These are phyloP conservation scores for Dasypus novemcinctus DNA, from an alignment of 2,113 vertebrate genomes.

Conservation along the genomic window DNA sequence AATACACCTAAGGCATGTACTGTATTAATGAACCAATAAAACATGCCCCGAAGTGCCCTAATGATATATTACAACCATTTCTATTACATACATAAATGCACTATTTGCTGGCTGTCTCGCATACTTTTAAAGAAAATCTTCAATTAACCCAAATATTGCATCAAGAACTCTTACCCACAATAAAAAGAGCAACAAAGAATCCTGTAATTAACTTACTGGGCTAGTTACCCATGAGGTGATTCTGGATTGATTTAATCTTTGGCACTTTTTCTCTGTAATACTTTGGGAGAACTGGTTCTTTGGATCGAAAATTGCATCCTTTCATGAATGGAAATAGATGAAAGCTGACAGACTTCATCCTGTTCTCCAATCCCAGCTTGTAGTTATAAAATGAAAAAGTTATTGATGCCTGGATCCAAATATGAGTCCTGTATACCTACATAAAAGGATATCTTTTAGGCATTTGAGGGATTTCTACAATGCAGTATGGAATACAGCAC, in stretches of 20 bases:
- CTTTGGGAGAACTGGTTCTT: constrained; percentile 37
- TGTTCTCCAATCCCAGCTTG: neutral
- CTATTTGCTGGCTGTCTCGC: constrained; percentile 81
- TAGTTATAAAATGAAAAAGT: neutral
- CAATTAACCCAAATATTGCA: constrained; percentile 81
- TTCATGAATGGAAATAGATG: constrained; percentile 6
- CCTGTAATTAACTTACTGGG: constrained; percentile 76
- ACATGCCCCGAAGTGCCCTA: constrained; percentile 84
- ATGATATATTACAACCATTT: constrained; percentile 83
- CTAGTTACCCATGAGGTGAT: constrained; percentile 66
- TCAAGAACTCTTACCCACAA: constrained; percentile 72
- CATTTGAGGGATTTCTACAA: neutral
- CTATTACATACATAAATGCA: constrained; percentile 84
- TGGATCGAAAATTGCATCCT: constrained; percentile 16
- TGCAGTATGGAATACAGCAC: neutral
- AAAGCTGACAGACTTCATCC: neutral
- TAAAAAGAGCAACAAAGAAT: constrained; percentile 66
- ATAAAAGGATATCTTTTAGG: neutral
- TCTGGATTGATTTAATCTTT: constrained; percentile 51
- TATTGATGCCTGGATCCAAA: neutral
- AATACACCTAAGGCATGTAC: constrained; percentile 86
- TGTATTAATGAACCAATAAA: constrained; percentile 89
- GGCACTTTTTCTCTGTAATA: neutral
- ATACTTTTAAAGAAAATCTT: constrained; percentile 81
- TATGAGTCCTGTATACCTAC: neutral